Base-by-base conservation (phyloP, 2,113 vertebrate species). In the Cyanistes caeruleus region DNA sequence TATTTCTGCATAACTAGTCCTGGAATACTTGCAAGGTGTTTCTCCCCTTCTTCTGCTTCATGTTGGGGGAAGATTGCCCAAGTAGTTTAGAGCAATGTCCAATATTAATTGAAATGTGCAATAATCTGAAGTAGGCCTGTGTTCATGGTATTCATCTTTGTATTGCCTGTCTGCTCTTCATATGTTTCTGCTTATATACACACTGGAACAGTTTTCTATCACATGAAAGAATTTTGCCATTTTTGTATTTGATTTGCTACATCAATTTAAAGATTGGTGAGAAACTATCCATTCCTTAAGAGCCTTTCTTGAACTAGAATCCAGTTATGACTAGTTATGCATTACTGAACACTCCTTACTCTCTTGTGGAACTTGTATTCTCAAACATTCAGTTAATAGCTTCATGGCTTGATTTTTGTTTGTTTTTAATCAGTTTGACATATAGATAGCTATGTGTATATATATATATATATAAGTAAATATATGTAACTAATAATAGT, bases 1-100 rank as follows among this genome's bases (percentile, higher is more conserved):
- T 0, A 90, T 84, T 92, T 89, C 60, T 96, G 93, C 93, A 90
- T 97, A 97, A 96, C 93, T 97, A 95, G 96, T 95, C 85, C 75
- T 96, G 93, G 73, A 89, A 30, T 81, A 86, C 31, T 86, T 90
- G 44, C 28, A 51, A 58, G 41, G 13, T 84, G 59, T 90, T 73
- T 95, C 27, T 78, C 18, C n/a, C 22, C 10, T 81, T 53, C 53
- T 65, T 37, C 14, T 7, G 6, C 17, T 68, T 88, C 11, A 4
- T 63, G 16, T 10, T 79, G 67, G 75, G 43, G 43, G 35, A 90
- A 78, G 52, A 59, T 86, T 72, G 48, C 43, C 60, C 35, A 46
- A 64, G 60, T 30, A 83, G 24, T 84, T 93, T 18, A 55, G 56
- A 92, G 33, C 31, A 41, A n/a, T 80, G n/a, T 62, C 82, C 37